Conservation (phyloP, 1,140 invertebrate species). For the Rhagoletis zephyria region DNA sequence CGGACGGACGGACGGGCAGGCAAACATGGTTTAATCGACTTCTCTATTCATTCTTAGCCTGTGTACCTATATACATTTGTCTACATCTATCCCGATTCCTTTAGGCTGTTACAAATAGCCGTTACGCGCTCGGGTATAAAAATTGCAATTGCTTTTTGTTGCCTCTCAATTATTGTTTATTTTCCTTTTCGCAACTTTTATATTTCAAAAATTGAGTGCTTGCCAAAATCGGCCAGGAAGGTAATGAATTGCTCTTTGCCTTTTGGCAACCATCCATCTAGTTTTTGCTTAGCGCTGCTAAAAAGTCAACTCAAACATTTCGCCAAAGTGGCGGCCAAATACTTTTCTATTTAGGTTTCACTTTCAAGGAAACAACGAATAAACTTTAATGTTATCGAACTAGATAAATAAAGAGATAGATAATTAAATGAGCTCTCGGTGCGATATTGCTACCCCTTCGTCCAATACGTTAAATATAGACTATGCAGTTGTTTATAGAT, state of each 20-base stretch:
- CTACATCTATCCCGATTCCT: no score
- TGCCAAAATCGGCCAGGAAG: background rate
- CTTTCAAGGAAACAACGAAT: slow-evolving; percentile 18
- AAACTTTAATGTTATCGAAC: slow-evolving; percentile 15
- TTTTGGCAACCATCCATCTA: background rate
- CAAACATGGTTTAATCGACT: no score
- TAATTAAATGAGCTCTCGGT: background rate
- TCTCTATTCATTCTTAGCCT: no score
- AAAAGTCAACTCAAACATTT: slow-evolving; percentile 18
- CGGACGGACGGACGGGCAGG: no score
- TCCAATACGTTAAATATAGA: slow-evolving; percentile 22
- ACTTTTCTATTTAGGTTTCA: background rate
- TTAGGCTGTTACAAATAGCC: no score
- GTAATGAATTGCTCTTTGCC: background rate
- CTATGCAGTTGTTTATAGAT: slow-evolving; percentile 6
- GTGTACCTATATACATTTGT: no score
- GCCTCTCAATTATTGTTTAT: background rate
- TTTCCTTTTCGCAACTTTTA: background rate
- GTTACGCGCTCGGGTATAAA: no score
- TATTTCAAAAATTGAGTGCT: slow-evolving; percentile 24
- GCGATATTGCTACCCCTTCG: background rate
- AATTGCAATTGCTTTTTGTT: no score
- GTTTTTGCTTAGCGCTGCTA: background rate
- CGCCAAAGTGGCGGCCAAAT: background rate
- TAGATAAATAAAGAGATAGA: background rate